Evolutionary conservation across 2,888 invertebrate species (phyloP), one percentile per base, ranked within the genome.

Genomic region (Lepetodrilus schrolli): DNA sequence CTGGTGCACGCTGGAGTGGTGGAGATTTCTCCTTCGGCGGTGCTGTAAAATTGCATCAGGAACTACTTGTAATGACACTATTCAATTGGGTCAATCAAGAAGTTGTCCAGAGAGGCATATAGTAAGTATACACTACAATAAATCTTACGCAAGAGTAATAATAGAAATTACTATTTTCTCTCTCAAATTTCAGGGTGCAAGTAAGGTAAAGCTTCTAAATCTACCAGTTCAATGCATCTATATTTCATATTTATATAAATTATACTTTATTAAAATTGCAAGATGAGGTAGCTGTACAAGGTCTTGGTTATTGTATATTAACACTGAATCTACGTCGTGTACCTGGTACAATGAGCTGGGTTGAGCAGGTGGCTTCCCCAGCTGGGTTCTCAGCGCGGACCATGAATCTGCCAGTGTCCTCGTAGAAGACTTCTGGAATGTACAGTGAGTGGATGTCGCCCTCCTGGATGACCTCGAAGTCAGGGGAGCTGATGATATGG

Each of bases 291-390:
- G n/a, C n/a, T n/a, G n/a, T n/a, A n/a, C n/a, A 10, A 43, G 43
- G n/a, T 43, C 0, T 43, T 37, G 37, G 10, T 37, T 43, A 43
- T 43, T 10, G n/a, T n/a, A n/a, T n/a, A n/a, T n/a, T n/a, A n/a
- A n/a, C n/a, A n/a, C n/a, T n/a, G n/a, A n/a, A n/a, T n/a, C n/a
- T n/a, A n/a, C n/a, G n/a, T n/a, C n/a, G 76, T 78, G 79, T 78
- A 90, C 90, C 86, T 80, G 87, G 83, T 26, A 95, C 94, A 74
- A 94, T 93, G 81, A 95, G 94, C 86, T 95, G 95, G 7, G 95
- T 95, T 78, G 94, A 94, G 90, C 95, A 94, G 88, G 94, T 93
- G n/a, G 88, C 83, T 70, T 87, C 87, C 21, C 91, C 91, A 50
- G 88, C 90, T 10, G 83, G 81, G 80, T 90, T 91, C 65, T 84